Conservation (phyloP, 2,797 vertebrate genomes). For the Anableps anableps region DNA sequence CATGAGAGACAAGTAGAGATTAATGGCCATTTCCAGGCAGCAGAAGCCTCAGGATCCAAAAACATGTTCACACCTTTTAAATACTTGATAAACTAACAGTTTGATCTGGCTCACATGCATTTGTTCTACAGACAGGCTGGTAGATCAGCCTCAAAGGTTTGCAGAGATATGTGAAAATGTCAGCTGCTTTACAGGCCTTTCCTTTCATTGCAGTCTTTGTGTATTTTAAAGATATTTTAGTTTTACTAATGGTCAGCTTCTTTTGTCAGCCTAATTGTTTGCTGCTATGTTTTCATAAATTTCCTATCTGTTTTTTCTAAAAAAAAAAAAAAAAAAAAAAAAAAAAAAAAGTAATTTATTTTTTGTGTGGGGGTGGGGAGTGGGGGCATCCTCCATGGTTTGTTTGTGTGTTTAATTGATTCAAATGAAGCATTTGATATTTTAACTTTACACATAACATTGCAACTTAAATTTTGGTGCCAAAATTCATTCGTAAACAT, state of each 20-base stretch:
- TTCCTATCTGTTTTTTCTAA: too few relatives aligned
- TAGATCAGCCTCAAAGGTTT: constrained; percentile 57
- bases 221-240: constrained; percentile 57
- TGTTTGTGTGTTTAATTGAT: neutral
- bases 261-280: neutral
- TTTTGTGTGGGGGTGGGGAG: neutral
- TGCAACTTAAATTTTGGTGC: constrained; percentile 40
- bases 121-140: constrained; percentile 58
- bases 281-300: neutral
- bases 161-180: constrained; percentile 62
- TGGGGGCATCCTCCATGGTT: neutral
- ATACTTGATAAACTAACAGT: constrained; percentile 35
- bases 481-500: constrained; percentile 37
- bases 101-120: constrained; percentile 52
- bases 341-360: too few relatives aligned
- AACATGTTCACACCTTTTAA: constrained; percentile 65
- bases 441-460: constrained; percentile 73
- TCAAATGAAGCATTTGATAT: neutral
- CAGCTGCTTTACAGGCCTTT: constrained; percentile 39
- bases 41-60: constrained; percentile 50
- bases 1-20: neutral
- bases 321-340: too few relatives aligned
- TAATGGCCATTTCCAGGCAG: constrained; percentile 37
- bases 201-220: constrained; percentile 48
- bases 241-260: neutral